Conservation (phyloP, 2,888 invertebrate genomes). For the Poecilus cupreus region DNA sequence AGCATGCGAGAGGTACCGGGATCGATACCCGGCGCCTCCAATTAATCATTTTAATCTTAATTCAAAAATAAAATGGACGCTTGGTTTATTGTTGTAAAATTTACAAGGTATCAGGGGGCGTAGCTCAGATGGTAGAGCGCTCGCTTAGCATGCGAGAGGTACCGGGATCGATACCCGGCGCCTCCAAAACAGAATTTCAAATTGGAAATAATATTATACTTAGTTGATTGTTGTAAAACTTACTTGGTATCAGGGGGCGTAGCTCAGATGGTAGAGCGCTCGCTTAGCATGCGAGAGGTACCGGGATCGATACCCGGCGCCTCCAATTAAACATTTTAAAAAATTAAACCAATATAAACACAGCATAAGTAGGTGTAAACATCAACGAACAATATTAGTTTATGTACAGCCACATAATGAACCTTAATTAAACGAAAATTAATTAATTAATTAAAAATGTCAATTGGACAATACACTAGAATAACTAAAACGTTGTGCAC, state of each 20-base stretch:
- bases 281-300: conserved; percentile 77
- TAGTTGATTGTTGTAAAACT: too few species aligned
- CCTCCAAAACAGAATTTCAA: conserved; percentile 66
- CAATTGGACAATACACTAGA: background rate
- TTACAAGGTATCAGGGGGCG: conserved; percentile 64
- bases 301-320: conserved; percentile 75
- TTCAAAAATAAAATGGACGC: background rate
- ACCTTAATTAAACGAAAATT: too few species aligned
- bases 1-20: conserved; percentile 77
- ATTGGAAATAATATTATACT: background rate
- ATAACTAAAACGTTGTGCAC: background rate
- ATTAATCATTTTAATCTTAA: background rate
- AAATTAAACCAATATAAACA: too few species aligned
- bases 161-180: conserved; percentile 76
- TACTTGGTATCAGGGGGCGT: conserved; percentile 67
- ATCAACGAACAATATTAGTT: too few species aligned
- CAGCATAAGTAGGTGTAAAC: too few species aligned
- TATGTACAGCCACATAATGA: too few species aligned
- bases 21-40: conserved; percentile 74
- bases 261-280: conserved; percentile 77
- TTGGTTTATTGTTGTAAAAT: background rate
- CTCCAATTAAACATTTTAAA: conserved; percentile 65
- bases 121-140: conserved; percentile 77
- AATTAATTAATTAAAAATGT: background rate
- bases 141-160: conserved; percentile 77